Base-by-base conservation (phyloP, 2,888 invertebrate genomes). In the Drosophila demipolita region DNA sequence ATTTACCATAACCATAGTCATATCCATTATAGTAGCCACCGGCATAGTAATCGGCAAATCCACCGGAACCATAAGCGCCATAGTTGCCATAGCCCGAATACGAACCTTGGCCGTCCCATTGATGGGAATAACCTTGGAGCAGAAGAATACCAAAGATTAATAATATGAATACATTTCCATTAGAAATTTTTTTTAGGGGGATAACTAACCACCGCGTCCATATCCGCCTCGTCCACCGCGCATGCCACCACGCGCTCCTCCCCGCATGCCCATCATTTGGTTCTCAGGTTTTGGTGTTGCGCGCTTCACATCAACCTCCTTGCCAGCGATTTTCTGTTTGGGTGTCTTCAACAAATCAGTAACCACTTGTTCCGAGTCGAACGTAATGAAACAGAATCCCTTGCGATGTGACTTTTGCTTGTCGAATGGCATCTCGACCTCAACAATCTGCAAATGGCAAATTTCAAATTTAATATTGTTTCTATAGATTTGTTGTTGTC, bases 371-470 rank as follows among this genome's bases (percentile, higher is more conserved):
- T 98, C 98, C 36, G 97, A 97, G 92, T 99, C 99, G 91, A 99
- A 99, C 82, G 99, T 99, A 93, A 99, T 98, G 93, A 99, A 99
- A 93, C 98, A 99, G 95, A 99, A 99, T 73, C 97, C 98, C 94
- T 99, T 97, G 90, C 99, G 96, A 93, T 98, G 98, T 93, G 98
- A 98, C 95, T 98, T 99, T 93, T 97, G 96, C 94, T 98, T 99
- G 93, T 99, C 99, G 91, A 97, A 98, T 69, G 99, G 99, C 96
- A 99, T 97, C 94, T 99, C 99, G 67, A 99, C 96, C 91, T 98
- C 98, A 75, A 98, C 96, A 90, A 99, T 97, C 98, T 98, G 92
- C 20, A 94, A 94, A 40, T 20, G 40, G 0, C 17, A 33, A 38
- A 0, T n/a, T 38, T n/a, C 26, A 8, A 60, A 11, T 36, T 5